A percentile compares a stretch with the other conserved stretches of the same genome.
phyloP scores from a whole-genome alignment of 2,797 vertebrate genomes.

The Sebastes hubbsi region DNA sequence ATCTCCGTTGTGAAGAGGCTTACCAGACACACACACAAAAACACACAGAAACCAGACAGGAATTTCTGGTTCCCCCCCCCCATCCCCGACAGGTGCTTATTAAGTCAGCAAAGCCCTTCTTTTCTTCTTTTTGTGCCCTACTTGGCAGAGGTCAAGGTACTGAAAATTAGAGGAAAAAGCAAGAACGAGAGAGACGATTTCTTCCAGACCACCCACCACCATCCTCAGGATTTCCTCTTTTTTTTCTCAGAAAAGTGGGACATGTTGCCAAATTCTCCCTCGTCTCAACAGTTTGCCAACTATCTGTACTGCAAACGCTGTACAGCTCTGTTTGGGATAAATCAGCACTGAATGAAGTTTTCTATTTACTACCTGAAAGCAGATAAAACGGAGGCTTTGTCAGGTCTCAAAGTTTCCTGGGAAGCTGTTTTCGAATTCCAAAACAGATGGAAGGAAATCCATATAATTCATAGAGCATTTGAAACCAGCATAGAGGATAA shows the following conservation, averaged over 20 bases:
- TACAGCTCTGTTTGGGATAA: slow-evolving; percentile 37
- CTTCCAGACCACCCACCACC: slow-evolving; percentile 65
- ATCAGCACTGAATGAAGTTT: slow-evolving; percentile 31
- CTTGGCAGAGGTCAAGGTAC: slow-evolving; percentile 56
- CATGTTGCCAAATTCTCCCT: not conserved
- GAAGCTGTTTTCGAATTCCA: slow-evolving; percentile 38
- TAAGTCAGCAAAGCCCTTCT: slow-evolving; percentile 60
- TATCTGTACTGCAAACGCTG: slow-evolving; percentile 37
- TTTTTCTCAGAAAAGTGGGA: not conserved
- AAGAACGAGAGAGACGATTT: slow-evolving; percentile 33
- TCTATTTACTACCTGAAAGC: slow-evolving; percentile 14
- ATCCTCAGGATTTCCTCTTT: not conserved
- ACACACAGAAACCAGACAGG: slow-evolving; percentile 59
- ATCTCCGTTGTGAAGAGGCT: slow-evolving; percentile 48
- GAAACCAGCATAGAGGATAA: slow-evolving; percentile 20
- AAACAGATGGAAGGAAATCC: slow-evolving; percentile 37
- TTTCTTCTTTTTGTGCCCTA: slow-evolving; percentile 44
- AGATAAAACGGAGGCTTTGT: slow-evolving; percentile 27
- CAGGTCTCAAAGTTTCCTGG: slow-evolving; percentile 8
- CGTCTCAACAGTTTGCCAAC: slow-evolving; percentile 4
- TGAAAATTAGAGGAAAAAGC: slow-evolving; percentile 41
- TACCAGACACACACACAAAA: slow-evolving; percentile 28
- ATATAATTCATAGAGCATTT: slow-evolving; percentile 27
- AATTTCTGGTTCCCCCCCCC: slow-evolving; percentile 54
- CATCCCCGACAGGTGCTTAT: slow-evolving; percentile 69